Base-by-base conservation (phyloP, 2,888 invertebrate species). In the Dermolepida albohirtum region DNA sequence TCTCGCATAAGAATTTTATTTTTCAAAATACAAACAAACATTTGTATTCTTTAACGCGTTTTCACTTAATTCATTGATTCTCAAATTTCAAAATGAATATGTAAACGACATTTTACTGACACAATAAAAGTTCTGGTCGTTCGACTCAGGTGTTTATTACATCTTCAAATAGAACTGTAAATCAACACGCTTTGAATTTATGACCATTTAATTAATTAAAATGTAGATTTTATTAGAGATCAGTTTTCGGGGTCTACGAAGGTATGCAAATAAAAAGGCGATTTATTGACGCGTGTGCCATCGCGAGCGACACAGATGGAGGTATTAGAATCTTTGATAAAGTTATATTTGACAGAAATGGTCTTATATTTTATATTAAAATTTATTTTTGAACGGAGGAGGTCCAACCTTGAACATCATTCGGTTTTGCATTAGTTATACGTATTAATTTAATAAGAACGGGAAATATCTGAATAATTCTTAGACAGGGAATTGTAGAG, bases 181-280 rank as follows among this genome's bases (percentile, higher is more conserved):
- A 49, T 62, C 59, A 62, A 49, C 47, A 14, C 39, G 14, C 47
- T 29, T 14, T 10, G n/a, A 47, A 47, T 40, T 62, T 34, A 62
- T 62, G 47, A 29, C n/a, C 47, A 49, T 29, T 34, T 62, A 62
- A 62, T 62, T 62, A 34, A 62, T 16, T 47, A 39, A 39, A 47
- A 34, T 44, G 47, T 10, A 11, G 16, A 62, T 47, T 47, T 47
- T 62, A 62, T 62, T 14, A 16, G 16, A 47, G 47, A 62, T 62
- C 59, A 5, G 12, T 16, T 62, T 62, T 47, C 59, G 14, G 39
- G n/a, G 47, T 47, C 34, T 14, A 34, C 6, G 29, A n/a, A 39
- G 29, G n/a, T 16, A 62, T 49, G 47, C 29, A 29, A 47, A 44
- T 49, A 44, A 44, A 44, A 59, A 29, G 39, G 10, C 27, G 27